A percentile compares a stretch with the other conserved stretches of the same genome.
Evolutionary conservation across 1,140 invertebrate species (phyloP).

Genomic region (Pantala flavescens): DNA sequence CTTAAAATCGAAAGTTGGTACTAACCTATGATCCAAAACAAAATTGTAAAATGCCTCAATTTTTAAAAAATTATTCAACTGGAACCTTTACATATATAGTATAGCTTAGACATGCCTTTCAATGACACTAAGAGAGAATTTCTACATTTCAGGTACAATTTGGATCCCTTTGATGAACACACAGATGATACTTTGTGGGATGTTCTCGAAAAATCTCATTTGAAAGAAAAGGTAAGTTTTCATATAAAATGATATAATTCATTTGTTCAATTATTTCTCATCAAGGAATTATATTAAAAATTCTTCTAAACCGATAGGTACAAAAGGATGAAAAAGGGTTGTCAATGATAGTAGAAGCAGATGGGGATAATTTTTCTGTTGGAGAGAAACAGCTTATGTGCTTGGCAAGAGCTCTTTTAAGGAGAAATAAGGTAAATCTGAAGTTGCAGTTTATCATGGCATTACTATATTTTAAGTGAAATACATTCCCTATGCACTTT

Average conservation of each 20-base stretch:
- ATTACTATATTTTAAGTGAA: too few species aligned
- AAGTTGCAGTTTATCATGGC: slow-evolving; percentile 20
- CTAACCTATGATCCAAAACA: too few species aligned
- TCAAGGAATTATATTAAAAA: too few species aligned
- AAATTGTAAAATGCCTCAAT: too few species aligned
- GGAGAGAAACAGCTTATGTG: slow-evolving; percentile 52
- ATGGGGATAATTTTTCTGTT: slow-evolving; percentile 41
- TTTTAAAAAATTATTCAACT: too few species aligned
- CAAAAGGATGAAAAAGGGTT: slow-evolving; percentile 20
- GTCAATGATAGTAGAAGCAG: slow-evolving; percentile 33
- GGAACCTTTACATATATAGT: too few species aligned
- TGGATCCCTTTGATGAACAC: slow-evolving; percentile 45
- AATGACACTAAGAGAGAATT: too few species aligned
- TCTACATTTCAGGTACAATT: slow-evolving; percentile 35
- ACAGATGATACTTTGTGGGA: slow-evolving; percentile 42
- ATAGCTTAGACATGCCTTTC: too few species aligned
- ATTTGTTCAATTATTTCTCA: too few species aligned
- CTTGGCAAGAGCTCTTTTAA: slow-evolving; percentile 44
- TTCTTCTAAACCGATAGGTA: slow-evolving; percentile 29
- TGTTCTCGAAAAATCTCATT: slow-evolving; percentile 39
- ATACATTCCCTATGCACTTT: not conserved
- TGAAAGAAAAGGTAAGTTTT: slow-evolving; percentile 27
- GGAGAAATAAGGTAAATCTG: slow-evolving; percentile 40
- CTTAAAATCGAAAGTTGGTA: too few species aligned
- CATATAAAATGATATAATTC: not conserved